Evolutionary conservation across 2,113 vertebrate species (phyloP).

Genomic region (Cynoglossus semilaevis): DNA sequence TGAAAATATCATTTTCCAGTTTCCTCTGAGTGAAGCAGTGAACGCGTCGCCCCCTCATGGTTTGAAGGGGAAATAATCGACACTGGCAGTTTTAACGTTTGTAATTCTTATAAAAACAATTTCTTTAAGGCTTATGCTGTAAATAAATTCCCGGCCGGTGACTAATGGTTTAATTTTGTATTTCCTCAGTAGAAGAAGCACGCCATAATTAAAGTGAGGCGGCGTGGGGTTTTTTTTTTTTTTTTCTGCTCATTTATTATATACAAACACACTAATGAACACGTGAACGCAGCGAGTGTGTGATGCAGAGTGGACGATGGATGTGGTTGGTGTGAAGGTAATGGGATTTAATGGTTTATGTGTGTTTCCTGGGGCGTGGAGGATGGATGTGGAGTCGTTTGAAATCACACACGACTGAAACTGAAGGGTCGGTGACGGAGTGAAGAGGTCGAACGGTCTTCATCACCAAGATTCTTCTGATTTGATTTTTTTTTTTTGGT

Average conservation of each 20-base stretch:
- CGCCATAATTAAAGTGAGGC: slow-evolving; percentile 31
- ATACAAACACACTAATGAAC: slow-evolving; percentile 43
- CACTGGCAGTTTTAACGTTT: slow-evolving; percentile 39
- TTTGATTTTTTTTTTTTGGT: too few relatives aligned
- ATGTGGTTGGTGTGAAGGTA: slow-evolving; percentile 6
- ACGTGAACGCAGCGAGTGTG: slow-evolving; percentile 15
- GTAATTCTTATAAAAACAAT: slow-evolving; percentile 42
- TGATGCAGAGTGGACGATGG: slow-evolving; percentile 49
- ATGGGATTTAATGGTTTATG: slow-evolving; percentile 33
- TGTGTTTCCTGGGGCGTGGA: slow-evolving; percentile 12
- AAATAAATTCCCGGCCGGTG: slow-evolving; percentile 34
- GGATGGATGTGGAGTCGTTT: not conserved
- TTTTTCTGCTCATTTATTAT: slow-evolving; percentile 39
- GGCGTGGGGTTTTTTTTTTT: not conserved
- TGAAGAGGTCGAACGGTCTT: too few relatives aligned
- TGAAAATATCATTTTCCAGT: too few relatives aligned
- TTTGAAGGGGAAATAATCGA: slow-evolving; percentile 1
- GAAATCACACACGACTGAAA: too few relatives aligned
- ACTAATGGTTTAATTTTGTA: slow-evolving; percentile 50
- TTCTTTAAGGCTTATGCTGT: slow-evolving; percentile 34
- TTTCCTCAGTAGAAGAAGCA: slow-evolving; percentile 20
- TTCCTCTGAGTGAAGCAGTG: too few relatives aligned
- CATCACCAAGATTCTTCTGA: too few relatives aligned
- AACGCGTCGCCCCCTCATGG: too few relatives aligned
- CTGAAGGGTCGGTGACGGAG: too few relatives aligned